Percentiles rank a stretch among this genome's conserved stretches.
These are phyloP conservation scores for Hirtodrosophila alboralis DNA, from an alignment of 2,888 invertebrate species.

Conservation along the genomic window DNA sequence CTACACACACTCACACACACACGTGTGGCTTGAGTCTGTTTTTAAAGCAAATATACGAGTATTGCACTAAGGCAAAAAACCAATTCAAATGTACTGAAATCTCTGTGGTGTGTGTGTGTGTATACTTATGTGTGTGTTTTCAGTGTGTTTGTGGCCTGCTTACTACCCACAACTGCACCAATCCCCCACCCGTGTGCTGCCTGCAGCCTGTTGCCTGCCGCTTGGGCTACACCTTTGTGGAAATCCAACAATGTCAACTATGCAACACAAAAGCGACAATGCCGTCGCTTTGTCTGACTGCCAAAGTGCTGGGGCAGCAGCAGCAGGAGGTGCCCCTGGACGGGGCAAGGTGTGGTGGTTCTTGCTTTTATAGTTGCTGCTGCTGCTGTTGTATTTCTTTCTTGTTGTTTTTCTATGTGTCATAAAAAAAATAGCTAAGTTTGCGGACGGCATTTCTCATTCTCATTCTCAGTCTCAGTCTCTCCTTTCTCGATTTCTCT, in stretches of 20 bases:
- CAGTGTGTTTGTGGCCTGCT: slow-evolving; percentile 52
- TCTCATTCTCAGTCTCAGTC: slow-evolving; percentile 8
- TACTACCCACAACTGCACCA: neutral
- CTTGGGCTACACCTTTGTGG: slow-evolving; percentile 67
- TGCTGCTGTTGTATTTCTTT: slow-evolving; percentile 17
- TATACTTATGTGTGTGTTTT: slow-evolving; percentile 24
- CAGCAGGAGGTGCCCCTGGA: neutral
- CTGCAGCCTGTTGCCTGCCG: slow-evolving; percentile 53
- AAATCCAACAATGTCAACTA: slow-evolving; percentile 77
- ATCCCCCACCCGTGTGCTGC: slow-evolving; percentile 19
- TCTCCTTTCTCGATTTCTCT: slow-evolving; percentile 6
- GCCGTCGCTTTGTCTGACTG: slow-evolving; percentile 73
- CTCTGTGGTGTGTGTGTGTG: slow-evolving; percentile 19
- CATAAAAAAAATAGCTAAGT: slow-evolving; percentile 71
- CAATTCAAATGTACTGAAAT: slow-evolving; percentile 72
- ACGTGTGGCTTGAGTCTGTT: slow-evolving; percentile 16
- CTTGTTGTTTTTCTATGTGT: slow-evolving; percentile 32
- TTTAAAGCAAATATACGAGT: slow-evolving; percentile 64
- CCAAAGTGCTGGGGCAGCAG: slow-evolving; percentile 29
- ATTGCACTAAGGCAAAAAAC: slow-evolving; percentile 61
- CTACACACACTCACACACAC: slow-evolving; percentile 11
- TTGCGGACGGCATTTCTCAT: slow-evolving; percentile 43
- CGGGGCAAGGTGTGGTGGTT: neutral
- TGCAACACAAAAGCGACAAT: slow-evolving; percentile 78
- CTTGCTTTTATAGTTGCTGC: neutral